These are phyloP conservation scores for Megalonaias nervosa DNA, from an alignment of 1,140 invertebrate genomes.

Conservation along the genomic window DNA sequence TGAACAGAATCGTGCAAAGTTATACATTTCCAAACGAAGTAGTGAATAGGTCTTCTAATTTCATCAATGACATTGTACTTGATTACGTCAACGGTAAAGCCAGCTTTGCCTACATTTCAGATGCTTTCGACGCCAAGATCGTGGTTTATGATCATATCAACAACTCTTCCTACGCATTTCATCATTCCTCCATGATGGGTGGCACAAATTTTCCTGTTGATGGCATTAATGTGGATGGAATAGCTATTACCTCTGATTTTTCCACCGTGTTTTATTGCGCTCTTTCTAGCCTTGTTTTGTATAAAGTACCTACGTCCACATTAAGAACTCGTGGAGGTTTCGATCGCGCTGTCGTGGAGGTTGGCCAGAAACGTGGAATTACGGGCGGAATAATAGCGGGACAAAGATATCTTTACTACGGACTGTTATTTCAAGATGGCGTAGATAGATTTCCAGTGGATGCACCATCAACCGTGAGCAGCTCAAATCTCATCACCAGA, in stretches of 20 bases:
- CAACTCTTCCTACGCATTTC: constrained; percentile 32
- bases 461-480: background rate
- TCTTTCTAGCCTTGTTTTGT: constrained; percentile 32
- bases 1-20: constrained; percentile 7
- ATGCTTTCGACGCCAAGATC: constrained; percentile 37
- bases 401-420: constrained; percentile 39
- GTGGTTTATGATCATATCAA: constrained; percentile 37
- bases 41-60: constrained; percentile 36
- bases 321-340: constrained; percentile 14
- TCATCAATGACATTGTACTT: constrained; percentile 55
- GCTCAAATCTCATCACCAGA: constrained; percentile 6
- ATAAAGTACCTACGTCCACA: constrained; percentile 34
- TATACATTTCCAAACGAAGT: constrained; percentile 41
- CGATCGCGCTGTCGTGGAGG: background rate
- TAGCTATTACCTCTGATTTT: constrained; percentile 52
- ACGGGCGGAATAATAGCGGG: constrained; percentile 46
- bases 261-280: constrained; percentile 46
- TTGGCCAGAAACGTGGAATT: constrained; percentile 35
- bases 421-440: constrained; percentile 29
- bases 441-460: constrained; percentile 25
- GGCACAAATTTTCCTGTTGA: constrained; percentile 7
- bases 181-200: constrained; percentile 39
- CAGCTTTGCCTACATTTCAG: constrained; percentile 51
- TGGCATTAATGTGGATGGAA: constrained; percentile 42
- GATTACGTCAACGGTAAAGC: constrained; percentile 43